Evolutionary conservation across 1,140 invertebrate genomes (phyloP), one percentile per base, ranked within the genome.

Genomic region (Tetragnatha versicolor): DNA sequence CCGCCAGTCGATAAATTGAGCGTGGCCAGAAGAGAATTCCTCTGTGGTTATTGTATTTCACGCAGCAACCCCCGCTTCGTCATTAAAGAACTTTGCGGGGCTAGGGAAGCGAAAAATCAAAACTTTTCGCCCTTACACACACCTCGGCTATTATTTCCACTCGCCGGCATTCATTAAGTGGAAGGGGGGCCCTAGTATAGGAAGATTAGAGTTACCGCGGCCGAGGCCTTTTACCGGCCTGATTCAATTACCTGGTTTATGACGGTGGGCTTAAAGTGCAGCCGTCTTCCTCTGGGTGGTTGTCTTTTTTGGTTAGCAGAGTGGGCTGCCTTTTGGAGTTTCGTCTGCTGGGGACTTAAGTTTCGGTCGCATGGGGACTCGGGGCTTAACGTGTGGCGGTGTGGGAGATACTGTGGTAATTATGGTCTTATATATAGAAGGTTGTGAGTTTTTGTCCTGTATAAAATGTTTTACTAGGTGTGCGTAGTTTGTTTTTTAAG

Each of bases 11-110:
- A 75, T 75, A 75, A 75, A 75, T 75, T 75, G 72, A 75, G 42
- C 72, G 29, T 47, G 45, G 58, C 55, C 55, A 35, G 20, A 37
- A 9, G 29, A 22, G 60, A 75, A 75, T 63, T 75, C 72, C 72
- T 49, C 72, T 75, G 72, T 63, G 72, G 72, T 75, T 75, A 75
- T 75, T 75, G 72, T 75, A 35, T 75, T 75, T 75, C 72, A 61
- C 72, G 53, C 31, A 22, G 14, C 22, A n/a, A n/a, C 60, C 14
- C 37, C 31, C 39, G 63, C 72, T 63, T 75, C 55, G 35, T 75
- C 72, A 75, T 75, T 75, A 75, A 75, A 75, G 72, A 75, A 75
- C 58, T 75, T 68, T 53, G 68, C 27, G 31, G 55, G 20, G 27
- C 29, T 35, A 51, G 31, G 31, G 55, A 51, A 49, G 70, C 55